These are phyloP conservation scores for Musca domestica DNA, from an alignment of 1,140 invertebrate genomes.

Conservation along the genomic window DNA sequence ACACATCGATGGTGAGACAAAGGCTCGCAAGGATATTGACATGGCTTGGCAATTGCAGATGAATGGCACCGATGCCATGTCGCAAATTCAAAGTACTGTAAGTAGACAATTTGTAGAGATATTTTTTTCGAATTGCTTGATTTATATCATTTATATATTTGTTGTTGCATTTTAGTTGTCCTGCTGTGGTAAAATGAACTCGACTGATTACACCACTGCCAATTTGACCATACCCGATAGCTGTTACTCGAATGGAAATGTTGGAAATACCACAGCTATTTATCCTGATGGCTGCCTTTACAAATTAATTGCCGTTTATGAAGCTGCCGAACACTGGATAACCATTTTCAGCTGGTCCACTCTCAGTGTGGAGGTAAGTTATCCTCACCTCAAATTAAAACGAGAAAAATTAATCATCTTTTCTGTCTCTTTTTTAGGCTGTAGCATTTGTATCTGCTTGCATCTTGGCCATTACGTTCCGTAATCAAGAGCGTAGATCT, in stretches of 20 bases:
- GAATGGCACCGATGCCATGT: constrained; percentile 34
- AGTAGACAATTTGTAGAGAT: neutral
- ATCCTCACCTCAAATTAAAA: neutral
- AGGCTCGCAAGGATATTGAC: constrained; percentile 20
- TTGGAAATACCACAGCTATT: neutral
- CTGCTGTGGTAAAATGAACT: constrained; percentile 38
- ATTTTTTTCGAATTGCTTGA: neutral
- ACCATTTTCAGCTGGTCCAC: constrained; percentile 35
- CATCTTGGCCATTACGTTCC: constrained; percentile 37
- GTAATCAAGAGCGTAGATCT: constrained; percentile 38
- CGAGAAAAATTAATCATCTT: neutral
- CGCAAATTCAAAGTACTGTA: constrained; percentile 30
- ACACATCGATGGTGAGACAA: neutral
- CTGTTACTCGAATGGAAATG: constrained; percentile 27
- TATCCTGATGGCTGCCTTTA: constrained; percentile 33
- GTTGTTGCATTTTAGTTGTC: constrained; percentile 27
- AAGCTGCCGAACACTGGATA: constrained; percentile 26
- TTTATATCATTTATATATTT: neutral
- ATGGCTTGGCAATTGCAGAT: constrained; percentile 29
- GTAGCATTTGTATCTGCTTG: constrained; percentile 24
- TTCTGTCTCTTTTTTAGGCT: neutral
- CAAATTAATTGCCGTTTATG: constrained; percentile 29
- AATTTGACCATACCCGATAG: constrained; percentile 32
- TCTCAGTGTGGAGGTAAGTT: constrained; percentile 37
- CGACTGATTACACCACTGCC: constrained; percentile 33